Base-by-base conservation (phyloP, 2,888 invertebrate genomes). In the Meghimatium bilineatum region DNA sequence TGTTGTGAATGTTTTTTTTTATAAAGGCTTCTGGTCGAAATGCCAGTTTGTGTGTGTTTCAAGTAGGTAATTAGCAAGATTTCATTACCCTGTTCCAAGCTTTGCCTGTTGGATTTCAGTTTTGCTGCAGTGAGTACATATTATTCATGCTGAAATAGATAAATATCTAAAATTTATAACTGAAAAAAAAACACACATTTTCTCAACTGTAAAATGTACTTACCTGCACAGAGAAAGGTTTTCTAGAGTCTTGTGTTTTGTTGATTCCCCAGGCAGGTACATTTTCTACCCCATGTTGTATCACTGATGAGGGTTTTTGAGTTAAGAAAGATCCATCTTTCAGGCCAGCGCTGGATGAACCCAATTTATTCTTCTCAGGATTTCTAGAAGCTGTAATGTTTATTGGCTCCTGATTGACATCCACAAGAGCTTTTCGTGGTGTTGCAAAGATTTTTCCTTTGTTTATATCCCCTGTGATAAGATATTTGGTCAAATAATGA, bases 371-470 rank as follows among this genome's bases (percentile, higher is more conserved):
- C 8, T 38, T 63, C 6, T 3, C 49, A 66, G 23, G 26, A 36
- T 14, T 75, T 32, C 67, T 74, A n/a, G 66, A 77, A 34, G 77
- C 34, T 49, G 49, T 23, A 56, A 49, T 52, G 69, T 36, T 49
- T 6, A 32, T 14, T 32, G 66, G 63, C n/a, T 75, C 66, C 17
- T 80, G 56, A 77, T 89, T 90, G 26, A 90, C 87, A 84, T 88
- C 89, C 49, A 89, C 76, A 3, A 90, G 84, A 1, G 89, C 90
- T 75, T 87, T 88, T 56, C 90, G 87, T 17, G 90, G 89, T 29
- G 88, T 88, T 32, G 63, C 84, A 14, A 75, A 75, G 20, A 36
- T 34, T 23, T 82, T 32, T 78, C 81, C 71, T 87, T 74, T 74
- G n/a, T 12, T 44, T 5, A 38, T 23, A 3, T 67, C 34, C 38